phyloP scores from a whole-genome alignment of 1,140 invertebrate species.

The Odontomachus brunneus region DNA sequence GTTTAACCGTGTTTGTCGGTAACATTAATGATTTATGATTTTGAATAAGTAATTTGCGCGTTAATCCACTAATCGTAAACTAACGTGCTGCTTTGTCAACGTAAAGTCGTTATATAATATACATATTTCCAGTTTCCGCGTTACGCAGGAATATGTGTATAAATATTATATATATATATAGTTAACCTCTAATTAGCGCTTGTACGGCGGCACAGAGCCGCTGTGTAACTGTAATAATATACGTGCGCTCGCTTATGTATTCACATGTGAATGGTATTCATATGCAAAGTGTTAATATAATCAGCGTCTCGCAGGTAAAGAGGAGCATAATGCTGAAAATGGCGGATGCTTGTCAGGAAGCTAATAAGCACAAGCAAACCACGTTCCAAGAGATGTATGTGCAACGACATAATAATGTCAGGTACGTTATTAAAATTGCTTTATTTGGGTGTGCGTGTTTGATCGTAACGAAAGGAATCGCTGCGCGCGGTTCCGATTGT shows the following conservation, averaged over 20 bases:
- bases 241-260: no score
- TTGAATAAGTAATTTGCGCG: not conserved
- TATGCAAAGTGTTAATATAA: slow-evolving; percentile 8
- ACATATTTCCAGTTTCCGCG: slow-evolving; percentile 19
- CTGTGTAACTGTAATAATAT: not conserved
- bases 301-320: slow-evolving; percentile 89
- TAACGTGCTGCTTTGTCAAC: slow-evolving; percentile 12
- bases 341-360: slow-evolving; percentile 94
- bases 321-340: slow-evolving; percentile 97
- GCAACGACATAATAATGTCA: slow-evolving; percentile 98
- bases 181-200: not conserved
- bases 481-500: not conserved
- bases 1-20: not conserved
- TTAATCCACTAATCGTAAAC: slow-evolving; percentile 28
- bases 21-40: slow-evolving; percentile 40
- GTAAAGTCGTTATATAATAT: not conserved
- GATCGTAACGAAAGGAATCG: not conserved
- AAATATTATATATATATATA: slow-evolving; percentile 6
- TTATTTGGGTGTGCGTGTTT: not conserved
- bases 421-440: slow-evolving; percentile 84
- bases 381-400: slow-evolving; percentile 99
- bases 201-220: not conserved
- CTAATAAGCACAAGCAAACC: slow-evolving; percentile 88
- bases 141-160: not conserved
- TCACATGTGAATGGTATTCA: not conserved